Conservation (phyloP, 2,113 vertebrate species). For the Empidonax alnorum region DNA sequence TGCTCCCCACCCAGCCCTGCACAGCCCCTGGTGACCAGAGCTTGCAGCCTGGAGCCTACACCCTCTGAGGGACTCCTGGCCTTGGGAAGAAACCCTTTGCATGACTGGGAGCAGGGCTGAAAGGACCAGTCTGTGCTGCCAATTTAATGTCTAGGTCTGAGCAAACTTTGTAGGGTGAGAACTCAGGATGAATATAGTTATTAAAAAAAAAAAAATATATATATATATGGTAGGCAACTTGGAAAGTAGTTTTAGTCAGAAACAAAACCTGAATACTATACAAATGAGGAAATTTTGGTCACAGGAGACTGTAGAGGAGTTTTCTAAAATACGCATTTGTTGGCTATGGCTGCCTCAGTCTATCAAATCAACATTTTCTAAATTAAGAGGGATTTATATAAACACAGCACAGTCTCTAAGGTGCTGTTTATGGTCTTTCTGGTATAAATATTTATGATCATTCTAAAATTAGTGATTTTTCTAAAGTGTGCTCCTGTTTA, state of each 20-base stretch:
- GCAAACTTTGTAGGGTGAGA: background rate
- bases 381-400: background rate
- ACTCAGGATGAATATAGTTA: background rate
- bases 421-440: conserved; percentile 6
- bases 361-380: background rate
- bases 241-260: background rate
- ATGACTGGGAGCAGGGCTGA: fast-evolving
- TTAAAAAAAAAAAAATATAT: background rate
- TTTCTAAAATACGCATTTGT: background rate
- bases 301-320: background rate
- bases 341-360: background rate
- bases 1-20: background rate
- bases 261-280: background rate
- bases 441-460: conserved; percentile 15
- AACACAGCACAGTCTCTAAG: background rate
- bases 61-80: fast-evolving
- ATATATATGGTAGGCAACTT: background rate
- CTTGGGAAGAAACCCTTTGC: background rate
- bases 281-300: background rate
- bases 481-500: background rate
- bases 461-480: conserved; percentile 24
- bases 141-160: background rate
- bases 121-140: background rate
- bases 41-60: background rate
- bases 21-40: background rate